Evolutionary conservation across 2,113 vertebrate genomes (phyloP).

Genomic region (Neolamprologus modestus): DNA sequence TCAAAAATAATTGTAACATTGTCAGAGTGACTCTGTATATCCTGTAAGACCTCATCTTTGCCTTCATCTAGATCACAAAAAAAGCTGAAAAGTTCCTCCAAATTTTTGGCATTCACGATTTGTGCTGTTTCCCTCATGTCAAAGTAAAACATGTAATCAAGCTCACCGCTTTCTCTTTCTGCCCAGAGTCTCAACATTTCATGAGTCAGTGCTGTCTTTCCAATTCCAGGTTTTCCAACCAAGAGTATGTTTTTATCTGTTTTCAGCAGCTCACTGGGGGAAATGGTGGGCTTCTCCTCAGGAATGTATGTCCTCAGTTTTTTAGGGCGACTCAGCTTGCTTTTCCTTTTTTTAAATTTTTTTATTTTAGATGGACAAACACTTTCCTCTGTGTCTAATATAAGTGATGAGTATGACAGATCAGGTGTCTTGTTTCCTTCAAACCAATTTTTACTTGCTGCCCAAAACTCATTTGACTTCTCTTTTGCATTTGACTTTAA

Average conservation of each 20-base stretch:
- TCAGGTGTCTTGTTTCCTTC: background rate
- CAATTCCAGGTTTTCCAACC: background rate
- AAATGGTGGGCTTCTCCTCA: fast-evolving
- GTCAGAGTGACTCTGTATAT: background rate
- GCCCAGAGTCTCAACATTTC: conserved; percentile 15
- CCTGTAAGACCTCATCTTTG: conserved; percentile 3
- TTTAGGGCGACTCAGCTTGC: fast-evolving
- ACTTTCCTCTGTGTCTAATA: background rate
- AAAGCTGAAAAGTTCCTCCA: conserved; percentile 5
- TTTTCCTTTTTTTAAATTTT: fast-evolving
- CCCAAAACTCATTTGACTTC: background rate
- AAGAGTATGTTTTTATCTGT: fast-evolving
- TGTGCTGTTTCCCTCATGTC: background rate
- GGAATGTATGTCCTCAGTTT: background rate
- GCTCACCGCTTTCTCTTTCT: background rate
- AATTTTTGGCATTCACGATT: background rate
- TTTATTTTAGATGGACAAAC: background rate
- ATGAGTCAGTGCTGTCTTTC: background rate
- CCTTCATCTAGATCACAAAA: background rate
- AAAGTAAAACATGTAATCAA: conserved; percentile 42
- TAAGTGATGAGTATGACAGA: fast-evolving
- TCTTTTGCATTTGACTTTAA: background rate
- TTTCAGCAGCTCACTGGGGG: fast-evolving
- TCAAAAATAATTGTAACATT: background rate
- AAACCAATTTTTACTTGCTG: background rate